Conservation (phyloP, 2,888 invertebrate genomes). For the Oithona nana region DNA sequence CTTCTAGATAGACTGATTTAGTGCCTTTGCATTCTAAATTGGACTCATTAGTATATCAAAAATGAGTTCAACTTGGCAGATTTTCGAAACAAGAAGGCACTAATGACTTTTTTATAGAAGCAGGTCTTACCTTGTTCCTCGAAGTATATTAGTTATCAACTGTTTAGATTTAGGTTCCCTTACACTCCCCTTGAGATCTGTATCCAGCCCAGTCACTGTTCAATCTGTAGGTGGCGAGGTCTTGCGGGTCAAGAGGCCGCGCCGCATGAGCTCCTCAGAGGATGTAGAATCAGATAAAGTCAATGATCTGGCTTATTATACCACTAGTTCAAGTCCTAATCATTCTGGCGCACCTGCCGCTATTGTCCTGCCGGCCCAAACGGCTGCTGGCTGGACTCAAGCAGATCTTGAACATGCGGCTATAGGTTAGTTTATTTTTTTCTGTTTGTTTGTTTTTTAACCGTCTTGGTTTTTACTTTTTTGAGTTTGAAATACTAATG, state of each 20-base stretch:
- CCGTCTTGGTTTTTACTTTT: too few relatives aligned
- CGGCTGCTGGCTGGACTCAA: slow-evolving; percentile 31
- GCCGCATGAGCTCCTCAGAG: slow-evolving; percentile 36
- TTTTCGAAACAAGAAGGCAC: too few relatives aligned
- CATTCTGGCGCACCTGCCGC: slow-evolving; percentile 22
- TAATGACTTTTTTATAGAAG: too few relatives aligned
- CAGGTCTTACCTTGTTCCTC: too few relatives aligned
- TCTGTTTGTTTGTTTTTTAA: too few relatives aligned
- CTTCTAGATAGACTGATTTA: not conserved
- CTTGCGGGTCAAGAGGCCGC: slow-evolving; percentile 34
- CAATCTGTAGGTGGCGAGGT: slow-evolving; percentile 29
- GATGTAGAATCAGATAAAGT: slow-evolving; percentile 29
- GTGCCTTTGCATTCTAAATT: too few relatives aligned
- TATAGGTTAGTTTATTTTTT: slow-evolving; percentile 20
- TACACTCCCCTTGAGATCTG: slow-evolving; percentile 28
- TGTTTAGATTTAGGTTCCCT: slow-evolving; percentile 9
- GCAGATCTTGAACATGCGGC: slow-evolving; percentile 34
- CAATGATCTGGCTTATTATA: slow-evolving; percentile 33
- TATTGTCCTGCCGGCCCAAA: slow-evolving; percentile 31
- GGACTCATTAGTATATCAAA: too few relatives aligned
- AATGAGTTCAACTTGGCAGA: too few relatives aligned
- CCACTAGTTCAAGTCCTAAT: slow-evolving; percentile 27
- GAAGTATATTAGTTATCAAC: too few relatives aligned
- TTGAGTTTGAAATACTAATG: too few relatives aligned
- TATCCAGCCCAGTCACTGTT: slow-evolving; percentile 2